These are phyloP conservation scores for Andricus quercusramuli DNA, from an alignment of 2,888 invertebrate genomes.

Conservation along the genomic window DNA sequence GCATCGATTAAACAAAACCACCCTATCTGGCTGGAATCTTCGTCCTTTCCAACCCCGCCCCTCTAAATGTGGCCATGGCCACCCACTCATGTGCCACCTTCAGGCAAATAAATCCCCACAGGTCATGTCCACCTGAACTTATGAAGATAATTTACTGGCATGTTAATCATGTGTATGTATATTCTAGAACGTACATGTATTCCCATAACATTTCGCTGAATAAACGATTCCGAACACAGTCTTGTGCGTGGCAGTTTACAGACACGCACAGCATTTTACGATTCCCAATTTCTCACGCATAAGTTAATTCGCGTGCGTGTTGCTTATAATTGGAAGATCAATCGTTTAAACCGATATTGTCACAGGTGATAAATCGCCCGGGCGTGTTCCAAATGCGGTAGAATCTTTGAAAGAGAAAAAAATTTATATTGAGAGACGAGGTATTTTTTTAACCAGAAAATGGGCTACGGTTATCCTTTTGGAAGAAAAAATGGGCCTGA, in stretches of 20 bases:
- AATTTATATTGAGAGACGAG: too few relatives aligned
- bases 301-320: conserved; percentile 9
- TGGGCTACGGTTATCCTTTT: too few relatives aligned
- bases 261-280: conserved; percentile 19
- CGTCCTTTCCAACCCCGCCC: conserved; percentile 47
- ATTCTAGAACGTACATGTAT: background rate
- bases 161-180: conserved; percentile 8
- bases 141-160: conserved; percentile 34
- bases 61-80: conserved; percentile 15
- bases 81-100: conserved; percentile 13
- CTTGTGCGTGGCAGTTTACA: conserved; percentile 3
- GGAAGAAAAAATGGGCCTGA: too few relatives aligned
- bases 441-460: too few relatives aligned
- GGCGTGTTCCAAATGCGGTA: background rate
- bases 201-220: background rate
- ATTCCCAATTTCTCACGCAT: conserved; percentile 28
- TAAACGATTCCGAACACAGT: conserved; percentile 5
- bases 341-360: conserved; percentile 6
- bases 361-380: conserved; percentile 5
- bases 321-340: conserved; percentile 17
- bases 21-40: conserved; percentile 56
- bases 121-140: conserved; percentile 16
- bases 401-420: background rate
- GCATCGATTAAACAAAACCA: conserved; percentile 77
- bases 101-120: conserved; percentile 35